Evolutionary conservation across 2,113 vertebrate species (phyloP).

Genomic region (Sigmodon hispidus): DNA sequence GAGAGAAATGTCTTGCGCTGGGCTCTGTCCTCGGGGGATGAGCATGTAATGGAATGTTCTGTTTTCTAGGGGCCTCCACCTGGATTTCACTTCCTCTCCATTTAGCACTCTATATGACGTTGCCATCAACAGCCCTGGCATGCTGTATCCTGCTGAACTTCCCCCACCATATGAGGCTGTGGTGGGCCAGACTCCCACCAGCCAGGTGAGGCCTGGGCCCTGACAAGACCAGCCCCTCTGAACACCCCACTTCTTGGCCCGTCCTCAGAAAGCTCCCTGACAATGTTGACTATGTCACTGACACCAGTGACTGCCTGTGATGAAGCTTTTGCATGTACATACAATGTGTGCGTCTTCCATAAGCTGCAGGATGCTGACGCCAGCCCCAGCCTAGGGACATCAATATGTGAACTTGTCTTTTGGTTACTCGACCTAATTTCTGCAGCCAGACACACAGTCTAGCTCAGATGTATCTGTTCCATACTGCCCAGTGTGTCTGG

Average conservation of each 20-base stretch:
- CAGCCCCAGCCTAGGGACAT: background rate
- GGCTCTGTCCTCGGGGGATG: background rate
- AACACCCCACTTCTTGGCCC: background rate
- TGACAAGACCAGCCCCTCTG: rapidly evolving
- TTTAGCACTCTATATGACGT: slow-evolving; percentile 94
- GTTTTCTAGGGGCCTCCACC: slow-evolving; percentile 90
- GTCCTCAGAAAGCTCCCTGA: background rate
- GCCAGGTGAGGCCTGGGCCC: slow-evolving; percentile 88
- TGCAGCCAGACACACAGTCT: rapidly evolving
- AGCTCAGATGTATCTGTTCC: background rate
- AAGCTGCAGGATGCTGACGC: background rate
- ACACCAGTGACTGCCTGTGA: rapidly evolving
- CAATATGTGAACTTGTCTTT: rapidly evolving
- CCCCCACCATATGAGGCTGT: slow-evolving; percentile 97
- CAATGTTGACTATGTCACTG: rapidly evolving
- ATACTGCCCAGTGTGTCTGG: background rate
- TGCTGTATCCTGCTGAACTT: slow-evolving; percentile 94
- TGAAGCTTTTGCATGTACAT: rapidly evolving
- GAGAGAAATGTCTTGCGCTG: background rate
- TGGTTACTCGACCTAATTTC: background rate
- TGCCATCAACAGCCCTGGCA: slow-evolving; percentile 94
- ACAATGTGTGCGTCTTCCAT: rapidly evolving
- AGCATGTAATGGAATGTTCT: background rate
- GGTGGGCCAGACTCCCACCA: slow-evolving; percentile 89
- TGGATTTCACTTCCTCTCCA: slow-evolving; percentile 93